Conservation (phyloP, 2,888 invertebrate species). For the Diarsia rubi region DNA sequence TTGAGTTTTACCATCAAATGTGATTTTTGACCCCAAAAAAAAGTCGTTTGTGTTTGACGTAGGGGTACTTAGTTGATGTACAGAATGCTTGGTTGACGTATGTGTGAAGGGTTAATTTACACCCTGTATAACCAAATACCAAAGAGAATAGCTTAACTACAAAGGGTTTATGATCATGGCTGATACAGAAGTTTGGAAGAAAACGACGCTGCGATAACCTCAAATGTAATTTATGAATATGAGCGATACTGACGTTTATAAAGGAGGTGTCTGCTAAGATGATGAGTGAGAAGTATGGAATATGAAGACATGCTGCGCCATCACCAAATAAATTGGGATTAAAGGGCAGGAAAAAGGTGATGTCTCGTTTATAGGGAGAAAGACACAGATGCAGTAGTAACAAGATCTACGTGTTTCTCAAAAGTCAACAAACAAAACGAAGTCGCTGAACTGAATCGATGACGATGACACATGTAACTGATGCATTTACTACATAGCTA, state of each 20-base stretch:
- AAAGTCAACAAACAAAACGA: conserved; percentile 6
- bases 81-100: no score
- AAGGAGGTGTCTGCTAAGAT: no score
- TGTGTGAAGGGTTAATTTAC: no score
- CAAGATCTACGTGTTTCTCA: not conserved
- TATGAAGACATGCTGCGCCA: not conserved
- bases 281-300: not conserved
- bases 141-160: not conserved
- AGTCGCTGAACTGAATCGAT: conserved; percentile 1
- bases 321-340: not conserved
- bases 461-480: not conserved
- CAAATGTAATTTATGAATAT: no score
- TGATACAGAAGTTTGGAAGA: not conserved
- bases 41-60: no score
- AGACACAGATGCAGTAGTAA: not conserved
- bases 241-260: no score
- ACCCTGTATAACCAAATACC: not conserved
- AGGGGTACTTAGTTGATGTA: no score
- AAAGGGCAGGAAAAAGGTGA: not conserved
- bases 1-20: no score
- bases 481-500: conserved; percentile 19
- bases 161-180: not conserved
- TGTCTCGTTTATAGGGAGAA: not conserved
- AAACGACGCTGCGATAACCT: not conserved
- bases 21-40: no score